A percentile compares a stretch with the other conserved stretches of the same genome.
Conservation (phyloP, 1,140 invertebrate genomes). For the Dendrolimus kikuchii region DNA sequence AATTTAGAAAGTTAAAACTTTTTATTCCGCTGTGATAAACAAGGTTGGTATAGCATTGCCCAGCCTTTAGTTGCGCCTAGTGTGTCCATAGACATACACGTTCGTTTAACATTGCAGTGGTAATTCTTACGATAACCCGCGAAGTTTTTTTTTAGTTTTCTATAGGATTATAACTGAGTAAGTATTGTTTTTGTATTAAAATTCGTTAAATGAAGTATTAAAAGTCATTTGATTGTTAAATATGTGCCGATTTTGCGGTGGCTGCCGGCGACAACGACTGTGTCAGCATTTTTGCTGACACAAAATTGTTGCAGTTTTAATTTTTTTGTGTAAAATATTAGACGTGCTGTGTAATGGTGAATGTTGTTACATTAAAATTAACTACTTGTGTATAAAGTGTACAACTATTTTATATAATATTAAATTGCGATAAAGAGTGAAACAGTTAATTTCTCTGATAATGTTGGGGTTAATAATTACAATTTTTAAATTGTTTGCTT, state of each 20-base stretch:
- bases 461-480: too few relatives aligned
- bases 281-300: slow-evolving; percentile 10
- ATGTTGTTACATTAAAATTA: too few relatives aligned
- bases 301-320: background rate
- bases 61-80: slow-evolving; percentile 36
- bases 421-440: too few relatives aligned
- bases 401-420: too few relatives aligned
- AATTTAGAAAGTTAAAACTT: slow-evolving; percentile 61
- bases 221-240: background rate
- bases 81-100: slow-evolving; percentile 36
- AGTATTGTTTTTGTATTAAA: slow-evolving; percentile 12
- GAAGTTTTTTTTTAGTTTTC: slow-evolving; percentile 13
- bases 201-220: background rate
- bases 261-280: background rate
- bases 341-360: too few relatives aligned
- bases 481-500: too few relatives aligned
- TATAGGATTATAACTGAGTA: slow-evolving; percentile 21
- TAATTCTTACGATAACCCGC: slow-evolving; percentile 18
- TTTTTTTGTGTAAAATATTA: background rate
- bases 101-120: slow-evolving; percentile 7
- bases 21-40: slow-evolving; percentile 49
- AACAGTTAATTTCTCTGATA: too few relatives aligned
- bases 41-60: slow-evolving; percentile 28
- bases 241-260: background rate
- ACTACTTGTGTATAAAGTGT: too few relatives aligned